Conservation (phyloP, 1,140 invertebrate species). For the Vanessa atalanta region DNA sequence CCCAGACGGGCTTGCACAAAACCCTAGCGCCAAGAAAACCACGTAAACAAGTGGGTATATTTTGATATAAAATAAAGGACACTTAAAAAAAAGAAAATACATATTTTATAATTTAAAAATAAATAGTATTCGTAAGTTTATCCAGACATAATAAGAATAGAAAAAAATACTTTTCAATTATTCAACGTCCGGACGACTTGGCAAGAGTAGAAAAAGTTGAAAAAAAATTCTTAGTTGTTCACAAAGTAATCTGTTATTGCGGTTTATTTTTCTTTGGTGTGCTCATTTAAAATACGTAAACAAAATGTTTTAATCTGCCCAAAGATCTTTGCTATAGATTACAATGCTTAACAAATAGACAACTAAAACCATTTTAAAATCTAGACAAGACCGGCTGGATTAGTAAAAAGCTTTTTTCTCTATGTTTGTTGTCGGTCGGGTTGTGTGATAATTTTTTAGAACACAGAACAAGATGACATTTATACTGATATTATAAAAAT, state of each 20-base stretch:
- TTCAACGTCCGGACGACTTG: constrained; percentile 23
- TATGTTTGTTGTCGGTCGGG: too few species aligned
- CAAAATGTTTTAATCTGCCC: constrained; percentile 38
- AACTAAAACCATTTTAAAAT: background rate
- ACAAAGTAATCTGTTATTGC: constrained; percentile 39
- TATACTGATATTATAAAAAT: too few species aligned
- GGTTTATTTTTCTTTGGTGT: constrained; percentile 37
- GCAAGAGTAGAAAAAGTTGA: constrained; percentile 21
- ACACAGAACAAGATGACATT: too few species aligned
- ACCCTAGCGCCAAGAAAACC: too few species aligned
- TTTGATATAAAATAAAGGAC: too few species aligned
- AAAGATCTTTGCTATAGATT: constrained; percentile 23
- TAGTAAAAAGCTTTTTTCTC: too few species aligned
- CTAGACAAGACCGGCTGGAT: background rate
- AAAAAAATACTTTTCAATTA: constrained; percentile 35
- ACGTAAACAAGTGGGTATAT: too few species aligned
- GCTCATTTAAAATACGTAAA: constrained; percentile 39
- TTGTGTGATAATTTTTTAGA: too few species aligned
- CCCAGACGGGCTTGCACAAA: too few species aligned
- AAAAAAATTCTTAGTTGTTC: constrained; percentile 31
- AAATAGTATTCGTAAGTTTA: constrained; percentile 4
- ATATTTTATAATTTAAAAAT: background rate
- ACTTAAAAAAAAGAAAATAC: too few species aligned
- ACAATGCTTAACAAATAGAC: background rate
- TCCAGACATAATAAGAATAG: constrained; percentile 28